Evolutionary conservation across 2,113 vertebrate species (phyloP).

Genomic region (Dascyllus trimaculatus): DNA sequence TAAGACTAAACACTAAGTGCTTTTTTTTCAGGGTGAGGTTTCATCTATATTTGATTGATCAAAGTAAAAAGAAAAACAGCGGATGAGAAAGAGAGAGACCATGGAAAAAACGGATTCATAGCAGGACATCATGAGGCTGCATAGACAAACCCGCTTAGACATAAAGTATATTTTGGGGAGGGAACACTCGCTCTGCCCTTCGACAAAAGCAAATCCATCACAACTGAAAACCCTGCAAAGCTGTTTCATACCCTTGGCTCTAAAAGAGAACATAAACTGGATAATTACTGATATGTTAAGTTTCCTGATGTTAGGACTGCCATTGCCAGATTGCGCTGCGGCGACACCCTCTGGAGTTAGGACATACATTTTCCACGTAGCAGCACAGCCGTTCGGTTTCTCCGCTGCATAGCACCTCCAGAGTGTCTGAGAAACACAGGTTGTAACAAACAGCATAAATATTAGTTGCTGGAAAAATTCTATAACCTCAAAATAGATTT

Average conservation of each 20-base stretch:
- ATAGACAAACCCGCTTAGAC: too few species aligned
- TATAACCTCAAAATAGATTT: too few species aligned
- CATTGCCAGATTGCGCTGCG: constrained; percentile 74
- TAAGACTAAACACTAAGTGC: not conserved
- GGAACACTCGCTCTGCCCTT: too few species aligned
- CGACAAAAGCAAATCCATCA: not conserved
- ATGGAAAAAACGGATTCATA: too few species aligned
- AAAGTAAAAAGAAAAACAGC: constrained; percentile 3
- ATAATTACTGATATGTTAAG: constrained; percentile 83
- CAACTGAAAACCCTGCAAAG: not conserved
- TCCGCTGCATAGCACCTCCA: constrained; percentile 93
- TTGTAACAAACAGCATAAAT: not conserved
- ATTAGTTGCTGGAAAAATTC: not conserved
- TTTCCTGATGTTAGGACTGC: constrained; percentile 84
- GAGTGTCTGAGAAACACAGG: constrained; percentile 82
- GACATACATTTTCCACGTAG: constrained; percentile 92
- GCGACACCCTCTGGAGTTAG: constrained; percentile 75
- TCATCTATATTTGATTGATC: not conserved
- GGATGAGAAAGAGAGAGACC: not conserved
- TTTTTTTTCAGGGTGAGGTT: constrained; percentile 6
- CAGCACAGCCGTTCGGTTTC: constrained; percentile 85
- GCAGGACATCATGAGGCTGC: too few species aligned
- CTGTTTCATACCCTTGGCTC: not conserved
- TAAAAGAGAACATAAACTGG: not conserved
- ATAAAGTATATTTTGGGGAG: too few species aligned